These are phyloP conservation scores for Metalampra italica DNA, from an alignment of 2,888 invertebrate species.

Conservation along the genomic window DNA sequence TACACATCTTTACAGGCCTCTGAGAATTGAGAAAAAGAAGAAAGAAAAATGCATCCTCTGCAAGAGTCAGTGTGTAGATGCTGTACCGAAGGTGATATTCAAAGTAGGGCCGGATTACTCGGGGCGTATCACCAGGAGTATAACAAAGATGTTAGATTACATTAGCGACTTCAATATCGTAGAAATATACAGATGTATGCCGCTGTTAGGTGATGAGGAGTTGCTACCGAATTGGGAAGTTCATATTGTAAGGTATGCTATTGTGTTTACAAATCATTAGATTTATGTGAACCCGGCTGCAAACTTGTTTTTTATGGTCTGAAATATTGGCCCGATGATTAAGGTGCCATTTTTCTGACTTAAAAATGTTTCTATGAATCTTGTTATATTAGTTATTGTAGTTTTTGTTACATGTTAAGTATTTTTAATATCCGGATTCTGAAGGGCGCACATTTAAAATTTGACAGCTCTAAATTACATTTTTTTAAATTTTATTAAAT, in stretches of 20 bases:
- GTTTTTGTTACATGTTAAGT: no score
- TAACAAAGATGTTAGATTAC: slow-evolving; percentile 28
- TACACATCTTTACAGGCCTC: slow-evolving; percentile 36
- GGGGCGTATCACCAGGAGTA: slow-evolving; percentile 40
- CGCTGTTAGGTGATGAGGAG: slow-evolving; percentile 54
- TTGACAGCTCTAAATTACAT: no score
- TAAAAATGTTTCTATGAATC: no score
- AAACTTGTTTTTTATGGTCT: no score
- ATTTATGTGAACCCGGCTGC: neutral
- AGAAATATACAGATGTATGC: slow-evolving; percentile 63
- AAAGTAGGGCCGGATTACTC: slow-evolving; percentile 17
- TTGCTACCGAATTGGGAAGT: slow-evolving; percentile 54
- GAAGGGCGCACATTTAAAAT: no score
- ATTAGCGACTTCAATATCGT: slow-evolving; percentile 41
- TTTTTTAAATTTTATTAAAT: no score
- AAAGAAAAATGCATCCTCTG: slow-evolving; percentile 23
- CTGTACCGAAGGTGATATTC: slow-evolving; percentile 22
- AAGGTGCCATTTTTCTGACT: no score
- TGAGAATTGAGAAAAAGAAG: slow-evolving; percentile 11
- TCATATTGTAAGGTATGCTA: slow-evolving; percentile 51
- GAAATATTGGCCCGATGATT: no score
- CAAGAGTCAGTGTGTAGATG: slow-evolving; percentile 25
- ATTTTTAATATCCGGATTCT: no score
- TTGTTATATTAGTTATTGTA: no score
- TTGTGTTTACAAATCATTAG: slow-evolving; percentile 36